Evolutionary conservation across 1,140 invertebrate genomes (phyloP).

Genomic region (Chlorops oryzae): DNA sequence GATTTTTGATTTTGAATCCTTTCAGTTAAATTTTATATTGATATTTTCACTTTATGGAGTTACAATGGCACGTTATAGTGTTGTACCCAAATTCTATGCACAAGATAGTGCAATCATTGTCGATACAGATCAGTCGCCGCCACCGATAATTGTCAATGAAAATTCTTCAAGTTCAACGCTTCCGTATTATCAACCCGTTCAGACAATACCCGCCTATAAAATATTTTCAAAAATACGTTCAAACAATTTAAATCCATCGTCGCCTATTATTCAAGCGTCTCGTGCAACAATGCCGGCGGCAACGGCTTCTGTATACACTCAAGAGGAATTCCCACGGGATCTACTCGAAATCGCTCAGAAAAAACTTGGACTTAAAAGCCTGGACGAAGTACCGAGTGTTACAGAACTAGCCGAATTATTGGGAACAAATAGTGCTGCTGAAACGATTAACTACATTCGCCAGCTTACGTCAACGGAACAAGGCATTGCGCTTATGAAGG

Average conservation of each 20-base stretch:
- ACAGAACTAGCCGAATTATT: slow-evolving; percentile 30
- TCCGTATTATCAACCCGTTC: too few relatives aligned
- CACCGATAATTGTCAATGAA: too few relatives aligned
- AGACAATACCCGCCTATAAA: too few relatives aligned
- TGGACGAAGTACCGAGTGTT: slow-evolving; percentile 29
- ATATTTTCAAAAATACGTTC: too few relatives aligned
- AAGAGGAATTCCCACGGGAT: slow-evolving; percentile 33
- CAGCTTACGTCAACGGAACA: slow-evolving; percentile 25
- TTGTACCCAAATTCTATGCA: slow-evolving; percentile 26
- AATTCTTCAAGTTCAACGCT: too few relatives aligned
- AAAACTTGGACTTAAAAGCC: slow-evolving; percentile 30
- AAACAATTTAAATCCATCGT: too few relatives aligned
- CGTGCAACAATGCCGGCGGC: slow-evolving; percentile 10
- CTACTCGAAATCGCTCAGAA: slow-evolving; percentile 29
- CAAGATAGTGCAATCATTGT: slow-evolving; percentile 32
- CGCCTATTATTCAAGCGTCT: too few relatives aligned
- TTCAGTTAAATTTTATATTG: too few relatives aligned
- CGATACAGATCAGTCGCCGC: slow-evolving; percentile 18
- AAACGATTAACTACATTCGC: slow-evolving; percentile 36
- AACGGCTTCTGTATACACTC: not conserved
- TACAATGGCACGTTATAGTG: slow-evolving; percentile 10
- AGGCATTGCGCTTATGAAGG: slow-evolving; percentile 33
- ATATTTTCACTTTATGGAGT: too few relatives aligned
- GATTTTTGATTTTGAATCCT: too few relatives aligned
- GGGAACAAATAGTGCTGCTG: slow-evolving; percentile 27